Conservation (phyloP, 2,113 vertebrate species). For the Chamaetylas fuelleborni region DNA sequence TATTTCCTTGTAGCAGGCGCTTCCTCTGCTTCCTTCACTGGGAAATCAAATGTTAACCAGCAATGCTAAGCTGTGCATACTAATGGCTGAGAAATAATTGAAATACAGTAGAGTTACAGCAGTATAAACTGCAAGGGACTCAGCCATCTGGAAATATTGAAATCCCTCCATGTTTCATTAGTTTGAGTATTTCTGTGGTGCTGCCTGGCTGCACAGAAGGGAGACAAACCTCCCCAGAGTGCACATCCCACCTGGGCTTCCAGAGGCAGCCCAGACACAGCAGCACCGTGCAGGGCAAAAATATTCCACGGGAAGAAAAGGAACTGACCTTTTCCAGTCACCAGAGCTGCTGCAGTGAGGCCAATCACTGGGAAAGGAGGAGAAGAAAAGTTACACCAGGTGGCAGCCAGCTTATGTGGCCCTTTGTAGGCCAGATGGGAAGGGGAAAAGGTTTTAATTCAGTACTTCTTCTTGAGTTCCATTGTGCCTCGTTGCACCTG, state of each 20-base stretch:
- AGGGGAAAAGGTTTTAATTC: neutral
- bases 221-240: neutral
- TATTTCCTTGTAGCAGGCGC: neutral
- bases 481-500: neutral
- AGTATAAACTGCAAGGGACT: neutral
- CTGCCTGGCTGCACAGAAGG: neutral
- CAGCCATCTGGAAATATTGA: neutral
- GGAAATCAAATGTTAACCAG: neutral
- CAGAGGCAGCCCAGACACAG: neutral
- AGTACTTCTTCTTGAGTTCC: neutral
- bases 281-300: accelerated
- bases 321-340: neutral
- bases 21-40: neutral
- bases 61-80: neutral
- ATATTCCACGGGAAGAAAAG: neutral
- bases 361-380: neutral
- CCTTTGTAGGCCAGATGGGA: neutral
- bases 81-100: neutral
- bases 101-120: neutral
- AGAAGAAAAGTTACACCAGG: neutral
- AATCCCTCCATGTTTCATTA: neutral
- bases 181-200: neutral
- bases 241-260: neutral
- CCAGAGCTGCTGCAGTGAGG: neutral
- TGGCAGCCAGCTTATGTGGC: neutral